Evolutionary conservation across 2,113 vertebrate genomes (phyloP).

Genomic region (Dicerorhinus sumatrensis): DNA sequence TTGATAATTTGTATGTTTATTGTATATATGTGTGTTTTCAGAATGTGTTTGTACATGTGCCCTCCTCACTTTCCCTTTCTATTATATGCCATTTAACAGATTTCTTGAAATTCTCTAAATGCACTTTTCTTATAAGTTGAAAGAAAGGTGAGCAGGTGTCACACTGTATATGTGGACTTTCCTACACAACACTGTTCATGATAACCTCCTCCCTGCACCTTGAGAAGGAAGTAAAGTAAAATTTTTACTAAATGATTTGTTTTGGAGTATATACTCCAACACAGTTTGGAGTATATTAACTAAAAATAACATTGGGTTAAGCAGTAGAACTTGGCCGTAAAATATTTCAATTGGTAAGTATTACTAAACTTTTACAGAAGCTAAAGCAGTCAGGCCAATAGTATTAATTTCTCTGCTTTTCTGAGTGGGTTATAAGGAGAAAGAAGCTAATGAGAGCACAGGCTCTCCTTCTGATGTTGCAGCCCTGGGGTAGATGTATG

Average conservation of each 20-base stretch:
- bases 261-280: neutral
- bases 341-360: neutral
- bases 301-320: constrained; percentile 13
- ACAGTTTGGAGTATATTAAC: neutral
- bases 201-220: neutral
- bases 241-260: neutral
- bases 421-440: neutral
- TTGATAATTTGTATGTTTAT: neutral
- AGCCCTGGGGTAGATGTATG: neutral
- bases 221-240: neutral
- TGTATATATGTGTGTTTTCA: neutral
- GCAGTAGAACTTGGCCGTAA: neutral
- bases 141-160: neutral
- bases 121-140: neutral
- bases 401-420: neutral
- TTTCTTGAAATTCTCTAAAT: neutral
- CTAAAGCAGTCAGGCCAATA: neutral
- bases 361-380: neutral
- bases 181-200: neutral
- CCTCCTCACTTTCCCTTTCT: neutral
- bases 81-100: neutral
- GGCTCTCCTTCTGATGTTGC: neutral
- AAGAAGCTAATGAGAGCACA: neutral
- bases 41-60: neutral
- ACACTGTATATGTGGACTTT: neutral